Conservation (phyloP, 2,888 invertebrate genomes). For the Nasonovia ribisnigri region DNA sequence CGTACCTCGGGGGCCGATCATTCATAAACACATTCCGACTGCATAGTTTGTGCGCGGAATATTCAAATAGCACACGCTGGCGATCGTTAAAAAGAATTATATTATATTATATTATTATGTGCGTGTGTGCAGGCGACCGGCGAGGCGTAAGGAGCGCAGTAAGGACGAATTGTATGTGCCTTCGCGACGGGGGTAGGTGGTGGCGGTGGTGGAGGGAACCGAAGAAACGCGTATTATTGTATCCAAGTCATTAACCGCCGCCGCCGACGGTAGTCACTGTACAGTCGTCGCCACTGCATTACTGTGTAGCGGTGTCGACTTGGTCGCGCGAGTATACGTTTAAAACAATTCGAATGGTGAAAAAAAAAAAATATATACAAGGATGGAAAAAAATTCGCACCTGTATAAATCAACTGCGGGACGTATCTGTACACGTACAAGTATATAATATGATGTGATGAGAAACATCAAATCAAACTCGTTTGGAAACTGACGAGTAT, state of each 20-base stretch:
- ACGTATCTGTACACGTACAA: not conserved
- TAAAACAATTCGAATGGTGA: not conserved
- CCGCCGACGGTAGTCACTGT: not conserved
- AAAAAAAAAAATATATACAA: not conserved
- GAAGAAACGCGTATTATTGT: slow-evolving; percentile 42
- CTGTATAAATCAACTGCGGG: slow-evolving; percentile 13
- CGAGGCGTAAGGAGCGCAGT: not conserved
- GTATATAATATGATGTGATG: not conserved
- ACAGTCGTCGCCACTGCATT: slow-evolving; percentile 2
- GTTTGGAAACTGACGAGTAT: slow-evolving; percentile 15
- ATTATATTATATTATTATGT: not conserved
- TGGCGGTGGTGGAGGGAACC: not conserved
- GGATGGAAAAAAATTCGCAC: not conserved
- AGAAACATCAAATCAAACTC: slow-evolving; percentile 30
- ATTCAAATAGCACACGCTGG: slow-evolving; percentile 38
- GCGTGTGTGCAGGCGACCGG: not conserved
- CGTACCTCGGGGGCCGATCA: slow-evolving; percentile 34
- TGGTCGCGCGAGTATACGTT: not conserved
- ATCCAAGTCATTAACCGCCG: slow-evolving; percentile 27
- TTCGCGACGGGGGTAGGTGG: not conserved
- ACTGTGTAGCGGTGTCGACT: not conserved
- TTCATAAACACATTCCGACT: slow-evolving; percentile 59
- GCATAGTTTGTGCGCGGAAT: slow-evolving; percentile 39
- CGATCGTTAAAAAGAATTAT: slow-evolving; percentile 44
- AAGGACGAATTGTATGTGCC: not conserved